Percentiles rank a stretch among this genome's conserved stretches.
phyloP scores from a whole-genome alignment of 2,797 vertebrate genomes.

The Coregonus ussuriensis region DNA sequence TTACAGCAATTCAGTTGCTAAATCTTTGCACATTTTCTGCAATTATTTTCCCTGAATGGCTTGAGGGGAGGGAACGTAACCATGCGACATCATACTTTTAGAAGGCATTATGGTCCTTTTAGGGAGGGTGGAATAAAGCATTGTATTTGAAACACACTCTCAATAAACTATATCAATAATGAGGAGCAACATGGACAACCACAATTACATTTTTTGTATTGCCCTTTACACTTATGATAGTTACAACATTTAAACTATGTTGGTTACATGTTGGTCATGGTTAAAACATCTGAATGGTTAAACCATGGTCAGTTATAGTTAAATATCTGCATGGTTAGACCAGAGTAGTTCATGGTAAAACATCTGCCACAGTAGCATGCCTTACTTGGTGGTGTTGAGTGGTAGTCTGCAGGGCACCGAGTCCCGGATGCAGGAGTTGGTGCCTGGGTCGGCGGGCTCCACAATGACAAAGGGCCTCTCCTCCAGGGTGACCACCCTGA shows the following conservation, averaged over 20 bases:
- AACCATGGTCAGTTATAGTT: neutral
- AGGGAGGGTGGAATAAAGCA: neutral
- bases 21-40: neutral
- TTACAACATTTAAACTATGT: too few relatives aligned
- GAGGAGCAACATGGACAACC: neutral
- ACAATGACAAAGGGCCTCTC: conserved; percentile 95
- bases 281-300: neutral
- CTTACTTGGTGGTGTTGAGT: conserved; percentile 83
- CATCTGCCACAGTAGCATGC: neutral
- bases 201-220: too few relatives aligned
- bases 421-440: conserved; percentile 92
- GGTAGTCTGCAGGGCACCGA: conserved; percentile 90
- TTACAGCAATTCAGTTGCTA: neutral
- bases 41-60: neutral
- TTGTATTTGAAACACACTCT: neutral
- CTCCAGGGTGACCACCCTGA: conserved; percentile 89
- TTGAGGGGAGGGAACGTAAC: neutral
- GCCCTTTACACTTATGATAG: too few relatives aligned
- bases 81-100: neutral
- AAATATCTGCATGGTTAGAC: neutral
- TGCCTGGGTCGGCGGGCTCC: conserved; percentile 87
- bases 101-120: neutral
- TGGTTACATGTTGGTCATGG: neutral
- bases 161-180: neutral
- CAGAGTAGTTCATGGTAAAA: neutral